phyloP scores from a whole-genome alignment of 2,113 vertebrate genomes.

The Equus quagga region DNA sequence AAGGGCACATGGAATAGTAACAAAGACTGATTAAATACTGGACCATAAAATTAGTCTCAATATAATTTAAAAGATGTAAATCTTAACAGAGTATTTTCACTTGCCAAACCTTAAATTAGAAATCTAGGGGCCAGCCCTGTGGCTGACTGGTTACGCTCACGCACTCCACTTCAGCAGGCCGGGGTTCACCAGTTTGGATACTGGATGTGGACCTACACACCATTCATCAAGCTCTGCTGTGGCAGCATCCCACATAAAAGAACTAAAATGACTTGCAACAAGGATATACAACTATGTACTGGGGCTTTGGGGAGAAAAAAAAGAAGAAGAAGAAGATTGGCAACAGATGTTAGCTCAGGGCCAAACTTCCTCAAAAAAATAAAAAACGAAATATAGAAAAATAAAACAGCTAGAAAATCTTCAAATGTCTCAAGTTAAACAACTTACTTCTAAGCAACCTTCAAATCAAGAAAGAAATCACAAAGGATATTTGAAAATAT shows the following conservation, averaged over 20 bases:
- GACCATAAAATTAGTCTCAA: not conserved
- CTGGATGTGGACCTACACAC: too few species aligned
- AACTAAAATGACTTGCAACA: too few species aligned
- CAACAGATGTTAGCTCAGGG: too few species aligned
- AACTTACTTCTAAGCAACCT: not conserved
- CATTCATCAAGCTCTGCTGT: too few species aligned
- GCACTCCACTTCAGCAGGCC: too few species aligned
- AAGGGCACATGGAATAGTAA: not conserved
- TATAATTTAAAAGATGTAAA: constrained; percentile 10
- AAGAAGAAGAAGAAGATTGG: too few species aligned
- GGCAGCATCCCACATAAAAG: too few species aligned
- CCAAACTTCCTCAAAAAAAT: too few species aligned
- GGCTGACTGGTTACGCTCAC: too few species aligned
- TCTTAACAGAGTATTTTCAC: not conserved
- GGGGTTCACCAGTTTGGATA: too few species aligned
- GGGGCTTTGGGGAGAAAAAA: too few species aligned
- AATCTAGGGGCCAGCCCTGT: not conserved
- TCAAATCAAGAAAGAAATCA: not conserved
- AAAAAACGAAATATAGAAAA: not conserved
- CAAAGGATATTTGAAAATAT: not conserved
- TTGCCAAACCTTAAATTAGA: not conserved
- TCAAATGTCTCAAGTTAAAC: not conserved
- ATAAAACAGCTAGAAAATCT: not conserved
- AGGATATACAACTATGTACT: too few species aligned
- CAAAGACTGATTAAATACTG: not conserved